Evolutionary conservation across 2,888 invertebrate genomes (phyloP).

Genomic region (Meteorus colon): DNA sequence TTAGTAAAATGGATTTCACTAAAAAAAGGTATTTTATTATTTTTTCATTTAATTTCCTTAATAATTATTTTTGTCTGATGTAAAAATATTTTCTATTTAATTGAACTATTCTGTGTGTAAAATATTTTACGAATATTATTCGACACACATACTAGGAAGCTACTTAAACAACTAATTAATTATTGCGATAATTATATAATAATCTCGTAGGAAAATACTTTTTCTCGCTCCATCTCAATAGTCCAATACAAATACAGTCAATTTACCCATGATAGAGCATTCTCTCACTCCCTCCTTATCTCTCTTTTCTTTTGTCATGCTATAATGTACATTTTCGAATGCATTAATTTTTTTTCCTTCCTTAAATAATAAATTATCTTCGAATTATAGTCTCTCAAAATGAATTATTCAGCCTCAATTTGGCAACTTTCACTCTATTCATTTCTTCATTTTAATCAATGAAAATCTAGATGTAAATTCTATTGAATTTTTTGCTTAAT

Average conservation of each 20-base stretch:
- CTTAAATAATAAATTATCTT: not conserved
- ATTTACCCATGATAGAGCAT: not conserved
- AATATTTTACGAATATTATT: not conserved
- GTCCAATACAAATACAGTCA: not conserved
- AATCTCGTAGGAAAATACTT: slow-evolving; percentile 11
- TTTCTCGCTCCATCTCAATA: not conserved
- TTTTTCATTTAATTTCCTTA: too few species aligned
- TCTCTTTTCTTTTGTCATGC: not conserved
- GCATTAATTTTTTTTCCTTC: not conserved
- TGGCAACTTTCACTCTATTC: not conserved
- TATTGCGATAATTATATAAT: not conserved
- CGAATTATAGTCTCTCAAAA: not conserved
- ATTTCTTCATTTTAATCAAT: not conserved
- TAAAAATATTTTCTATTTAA: not conserved
- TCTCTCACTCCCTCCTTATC: not conserved
- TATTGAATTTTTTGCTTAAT: too few species aligned
- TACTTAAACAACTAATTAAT: not conserved
- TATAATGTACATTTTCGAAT: not conserved
- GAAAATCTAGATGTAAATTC: too few species aligned
- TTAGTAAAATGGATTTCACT: too few species aligned
- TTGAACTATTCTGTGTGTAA: not conserved
- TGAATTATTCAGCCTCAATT: not conserved
- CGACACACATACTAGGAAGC: not conserved
- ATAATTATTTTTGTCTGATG: not conserved
- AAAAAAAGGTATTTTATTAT: too few species aligned